A percentile compares a stretch with the other conserved stretches of the same genome.
Evolutionary conservation across 2,113 vertebrate species (phyloP).

Genomic region (Trichechus manatus): DNA sequence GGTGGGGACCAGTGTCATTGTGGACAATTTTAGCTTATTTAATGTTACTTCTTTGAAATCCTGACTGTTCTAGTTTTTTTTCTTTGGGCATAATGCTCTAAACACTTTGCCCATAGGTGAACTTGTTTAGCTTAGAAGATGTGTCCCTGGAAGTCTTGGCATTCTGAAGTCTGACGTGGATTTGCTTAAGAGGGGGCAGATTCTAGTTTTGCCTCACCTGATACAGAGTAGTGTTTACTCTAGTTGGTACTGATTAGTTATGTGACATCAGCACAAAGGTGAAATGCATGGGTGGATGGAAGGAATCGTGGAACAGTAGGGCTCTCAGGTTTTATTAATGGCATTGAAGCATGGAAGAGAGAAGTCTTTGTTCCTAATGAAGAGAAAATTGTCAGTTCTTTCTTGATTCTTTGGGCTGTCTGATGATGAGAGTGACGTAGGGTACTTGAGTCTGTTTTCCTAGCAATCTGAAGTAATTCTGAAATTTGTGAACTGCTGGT

Average conservation of each 20-base stretch:
- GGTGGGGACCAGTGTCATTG: neutral
- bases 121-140: neutral
- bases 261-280: conserved; percentile 35
- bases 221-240: conserved; percentile 64
- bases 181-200: conserved; percentile 48
- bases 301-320: neutral
- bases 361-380: neutral
- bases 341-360: conserved; percentile 6
- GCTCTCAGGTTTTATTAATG: conserved; percentile 24
- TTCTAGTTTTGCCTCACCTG: conserved; percentile 10
- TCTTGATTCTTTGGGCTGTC: conserved; percentile 17
- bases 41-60: conserved; percentile 28
- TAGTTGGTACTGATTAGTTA: conserved; percentile 46
- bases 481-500: neutral
- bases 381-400: conserved; percentile 36
- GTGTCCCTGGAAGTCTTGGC: conserved; percentile 60
- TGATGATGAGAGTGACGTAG: neutral
- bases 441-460: conserved; percentile 43
- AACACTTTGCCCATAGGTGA: neutral
- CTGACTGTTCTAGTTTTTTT: neutral
- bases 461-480: neutral
- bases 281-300: conserved; percentile 22
- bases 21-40: neutral
- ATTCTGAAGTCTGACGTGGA: conserved; percentile 54
- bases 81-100: neutral